Percentiles rank a stretch among this genome's conserved stretches.
Conservation (phyloP, 2,888 invertebrate species). For the Euclidia mi region DNA sequence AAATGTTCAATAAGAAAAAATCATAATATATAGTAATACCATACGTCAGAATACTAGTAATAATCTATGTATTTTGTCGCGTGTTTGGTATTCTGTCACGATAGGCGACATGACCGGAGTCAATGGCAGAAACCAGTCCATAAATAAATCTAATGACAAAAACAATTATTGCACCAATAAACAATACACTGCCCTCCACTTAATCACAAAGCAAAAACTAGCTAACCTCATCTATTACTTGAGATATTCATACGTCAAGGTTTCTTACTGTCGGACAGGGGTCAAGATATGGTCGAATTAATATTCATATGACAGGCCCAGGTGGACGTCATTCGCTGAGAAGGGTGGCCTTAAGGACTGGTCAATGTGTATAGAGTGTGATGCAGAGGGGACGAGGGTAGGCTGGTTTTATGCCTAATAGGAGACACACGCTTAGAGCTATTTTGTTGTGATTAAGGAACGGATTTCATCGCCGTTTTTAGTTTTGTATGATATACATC, state of each 20-base stretch:
- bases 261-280: slow-evolving; percentile 79
- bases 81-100: no score
- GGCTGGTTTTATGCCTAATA: slow-evolving; percentile 57
- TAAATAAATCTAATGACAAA: no score
- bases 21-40: no score
- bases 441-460: no score
- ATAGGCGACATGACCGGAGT: no score
- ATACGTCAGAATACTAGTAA: no score
- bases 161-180: not conserved
- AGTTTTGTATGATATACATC: no score
- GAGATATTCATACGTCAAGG: slow-evolving; percentile 87
- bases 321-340: slow-evolving; percentile 88
- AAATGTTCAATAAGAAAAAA: no score
- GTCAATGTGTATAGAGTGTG: slow-evolving; percentile 72
- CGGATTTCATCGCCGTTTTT: no score
- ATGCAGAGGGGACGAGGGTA: slow-evolving; percentile 28
- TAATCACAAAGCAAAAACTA: slow-evolving; percentile 42
- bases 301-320: slow-evolving; percentile 89
- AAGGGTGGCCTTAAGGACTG: slow-evolving; percentile 86
- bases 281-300: slow-evolving; percentile 90
- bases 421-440: slow-evolving; percentile 17
- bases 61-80: no score
- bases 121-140: no score
- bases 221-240: slow-evolving; percentile 76
- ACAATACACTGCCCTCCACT: slow-evolving; percentile 24